Evolutionary conservation across 2,797 vertebrate genomes (phyloP), one percentile per base, ranked within the genome.

Genomic region (Sebastes cheni): DNA sequence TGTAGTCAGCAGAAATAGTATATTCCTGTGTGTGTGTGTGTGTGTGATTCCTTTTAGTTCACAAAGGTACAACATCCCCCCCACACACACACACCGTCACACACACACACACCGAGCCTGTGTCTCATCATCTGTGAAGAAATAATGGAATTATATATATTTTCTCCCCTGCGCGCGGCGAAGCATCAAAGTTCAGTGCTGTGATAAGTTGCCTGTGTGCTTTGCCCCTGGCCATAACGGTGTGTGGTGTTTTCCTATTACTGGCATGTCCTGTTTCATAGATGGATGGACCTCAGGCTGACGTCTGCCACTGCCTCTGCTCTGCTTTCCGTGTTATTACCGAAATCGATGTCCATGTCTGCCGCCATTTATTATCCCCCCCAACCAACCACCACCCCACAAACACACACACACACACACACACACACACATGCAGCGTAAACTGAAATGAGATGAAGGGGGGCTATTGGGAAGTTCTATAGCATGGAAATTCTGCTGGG

Each of bases 131-230:
- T 96, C 97, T 96, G 96, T 91, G 94, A 96, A 95, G 92, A 95
- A 96, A 96, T 96, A 96, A 97, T 96, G 95, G 97, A 97, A 97
- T 97, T 96, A 95, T 94, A 95, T 96, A 95, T 94, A 94, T 92
- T 93, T 93, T 90, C 87, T 92, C 94, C 91, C 87, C 84, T 91
- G 91, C 84, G 89, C 22, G 91, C 92, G 86, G 91, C 69, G 50
- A 94, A 90, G 94, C 91, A 95, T 94, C 94, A 94, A 95, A 96
- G 96, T 96, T 96, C 95, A 94, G 93, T 13, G 89, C 87, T 86
- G 95, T 94, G 96, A 96, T 95, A 96, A 95, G 95, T 93, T 88
- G 92, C 93, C 76, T 61, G 88, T 89, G 93, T 92, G 87, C 95
- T 89, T 92, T 86, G 96, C 97, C 96, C 94, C 85, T 1, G 96